These are phyloP conservation scores for Troilus luridus DNA, from an alignment of 2,888 invertebrate genomes.

Conservation along the genomic window DNA sequence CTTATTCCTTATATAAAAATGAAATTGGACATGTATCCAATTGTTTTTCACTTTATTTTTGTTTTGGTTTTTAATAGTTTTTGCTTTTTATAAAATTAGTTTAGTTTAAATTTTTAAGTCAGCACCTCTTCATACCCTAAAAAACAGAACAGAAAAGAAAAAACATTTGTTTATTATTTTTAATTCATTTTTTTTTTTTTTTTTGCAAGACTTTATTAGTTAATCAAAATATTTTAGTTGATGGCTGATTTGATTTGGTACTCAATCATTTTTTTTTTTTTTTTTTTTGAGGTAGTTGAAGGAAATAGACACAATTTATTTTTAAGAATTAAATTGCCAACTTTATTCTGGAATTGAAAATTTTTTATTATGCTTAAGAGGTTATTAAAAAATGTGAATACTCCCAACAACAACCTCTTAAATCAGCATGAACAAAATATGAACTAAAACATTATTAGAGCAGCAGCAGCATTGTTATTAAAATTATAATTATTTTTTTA, in stretches of 20 bases:
- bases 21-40: slow-evolving; percentile 14
- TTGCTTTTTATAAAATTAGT: slow-evolving; percentile 35
- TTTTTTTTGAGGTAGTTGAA: slow-evolving; percentile 14
- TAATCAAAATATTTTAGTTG: not conserved
- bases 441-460: not conserved
- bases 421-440: too few species aligned
- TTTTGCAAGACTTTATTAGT: not conserved
- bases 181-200: not conserved
- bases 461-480: not conserved
- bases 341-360: not conserved
- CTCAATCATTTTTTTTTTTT: not conserved
- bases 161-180: slow-evolving; percentile 47
- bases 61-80: not conserved
- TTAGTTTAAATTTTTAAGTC: slow-evolving; percentile 30
- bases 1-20: slow-evolving; percentile 36
- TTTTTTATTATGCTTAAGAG: not conserved
- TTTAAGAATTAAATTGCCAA: not conserved
- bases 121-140: slow-evolving; percentile 45
- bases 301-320: slow-evolving; percentile 33
- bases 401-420: slow-evolving; percentile 31
- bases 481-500: not conserved
- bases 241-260: not conserved
- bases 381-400: not conserved
- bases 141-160: slow-evolving; percentile 45
- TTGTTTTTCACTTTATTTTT: slow-evolving; percentile 17